These are phyloP conservation scores for Brenthis ino DNA, from an alignment of 2,888 invertebrate species.

Conservation along the genomic window DNA sequence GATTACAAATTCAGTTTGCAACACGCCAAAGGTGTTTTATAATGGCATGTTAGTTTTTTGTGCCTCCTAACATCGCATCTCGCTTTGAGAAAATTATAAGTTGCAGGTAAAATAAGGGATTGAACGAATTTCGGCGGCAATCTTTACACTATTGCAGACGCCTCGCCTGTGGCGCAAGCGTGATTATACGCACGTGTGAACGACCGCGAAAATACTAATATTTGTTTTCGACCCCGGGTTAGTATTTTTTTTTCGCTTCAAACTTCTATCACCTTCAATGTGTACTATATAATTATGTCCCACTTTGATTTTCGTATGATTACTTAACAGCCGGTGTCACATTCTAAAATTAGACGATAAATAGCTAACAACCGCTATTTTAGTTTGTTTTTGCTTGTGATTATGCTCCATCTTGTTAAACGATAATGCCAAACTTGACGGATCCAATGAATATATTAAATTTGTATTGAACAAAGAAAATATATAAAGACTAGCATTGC, in stretches of 20 bases:
- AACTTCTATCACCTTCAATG: conserved; percentile 64
- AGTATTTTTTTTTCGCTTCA: conserved; percentile 51
- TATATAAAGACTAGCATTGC: too few species aligned
- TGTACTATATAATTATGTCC: conserved; percentile 63
- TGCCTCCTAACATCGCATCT: conserved; percentile 52
- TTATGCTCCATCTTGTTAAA: conserved; percentile 5
- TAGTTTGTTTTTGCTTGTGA: not conserved
- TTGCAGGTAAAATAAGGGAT: conserved; percentile 55
- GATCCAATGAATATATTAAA: not conserved
- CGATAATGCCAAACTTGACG: not conserved
- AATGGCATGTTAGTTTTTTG: conserved; percentile 48
- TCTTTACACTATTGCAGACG: conserved; percentile 61
- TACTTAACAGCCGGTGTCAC: conserved; percentile 60
- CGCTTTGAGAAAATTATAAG: conserved; percentile 64
- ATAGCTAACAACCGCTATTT: not conserved
- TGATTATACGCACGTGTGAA: conserved; percentile 51
- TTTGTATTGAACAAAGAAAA: not conserved
- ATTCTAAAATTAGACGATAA: conserved; percentile 38
- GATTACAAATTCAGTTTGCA: conserved; percentile 27
- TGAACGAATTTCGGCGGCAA: conserved; percentile 56
- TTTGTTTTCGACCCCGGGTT: conserved; percentile 68
- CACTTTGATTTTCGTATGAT: conserved; percentile 53
- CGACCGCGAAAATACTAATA: conserved; percentile 70
- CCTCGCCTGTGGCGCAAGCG: conserved; percentile 35
- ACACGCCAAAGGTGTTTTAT: conserved; percentile 31